Conservation (phyloP, 1,140 invertebrate species). For the Drosophila prosaltans region DNA sequence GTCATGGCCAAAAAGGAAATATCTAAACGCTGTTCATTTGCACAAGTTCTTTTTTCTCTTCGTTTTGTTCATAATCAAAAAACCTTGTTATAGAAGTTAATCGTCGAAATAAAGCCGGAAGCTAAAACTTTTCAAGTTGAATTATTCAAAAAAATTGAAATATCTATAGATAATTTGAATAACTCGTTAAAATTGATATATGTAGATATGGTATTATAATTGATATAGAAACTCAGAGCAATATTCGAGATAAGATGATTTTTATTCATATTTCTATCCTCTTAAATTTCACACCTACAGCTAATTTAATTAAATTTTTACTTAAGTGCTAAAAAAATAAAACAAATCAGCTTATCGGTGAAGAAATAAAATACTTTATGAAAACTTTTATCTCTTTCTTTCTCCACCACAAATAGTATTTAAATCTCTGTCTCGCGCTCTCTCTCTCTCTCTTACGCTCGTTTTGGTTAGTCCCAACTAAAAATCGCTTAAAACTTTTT, state of each 20-base stretch:
- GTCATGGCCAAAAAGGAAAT: slow-evolving; percentile 12
- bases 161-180: no score
- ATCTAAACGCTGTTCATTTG: slow-evolving; percentile 17
- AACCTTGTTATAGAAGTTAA: slow-evolving; percentile 7
- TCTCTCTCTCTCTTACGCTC: not conserved
- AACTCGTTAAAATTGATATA: no score
- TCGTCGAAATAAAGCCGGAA: not conserved
- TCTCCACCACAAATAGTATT: not conserved
- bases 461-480: slow-evolving; percentile 32
- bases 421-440: not conserved
- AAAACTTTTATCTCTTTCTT: not conserved
- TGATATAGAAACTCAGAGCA: no score
- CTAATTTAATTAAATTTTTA: slow-evolving; percentile 7
- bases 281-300: not conserved
- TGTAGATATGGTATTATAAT: no score
- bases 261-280: no score
- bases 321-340: no score
- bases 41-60: not conserved
- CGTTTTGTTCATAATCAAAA: slow-evolving; percentile 1
- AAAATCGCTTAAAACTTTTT: slow-evolving; percentile 60
- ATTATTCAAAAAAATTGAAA: not conserved
- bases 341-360: slow-evolving; percentile 7
- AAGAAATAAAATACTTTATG: not conserved
- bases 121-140: not conserved
- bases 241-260: no score